Base-by-base conservation (phyloP, 2,113 vertebrate genomes). In the Rhombomys opimus region DNA sequence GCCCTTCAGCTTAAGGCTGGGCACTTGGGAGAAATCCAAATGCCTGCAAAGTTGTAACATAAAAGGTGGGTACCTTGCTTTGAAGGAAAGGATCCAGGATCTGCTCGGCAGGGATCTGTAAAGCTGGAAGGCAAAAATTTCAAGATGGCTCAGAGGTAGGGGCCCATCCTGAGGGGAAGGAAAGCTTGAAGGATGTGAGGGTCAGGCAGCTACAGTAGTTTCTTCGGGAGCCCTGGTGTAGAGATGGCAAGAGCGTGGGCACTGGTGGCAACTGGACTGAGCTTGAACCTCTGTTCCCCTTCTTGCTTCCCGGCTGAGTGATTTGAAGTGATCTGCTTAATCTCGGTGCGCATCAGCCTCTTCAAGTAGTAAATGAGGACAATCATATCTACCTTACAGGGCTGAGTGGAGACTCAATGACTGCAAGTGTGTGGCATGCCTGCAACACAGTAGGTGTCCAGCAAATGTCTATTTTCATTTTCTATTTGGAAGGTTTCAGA, bases 331-430 rank as follows among this genome's bases (percentile, higher is more conserved):
- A 93, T 96, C 90, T 87, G 20, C 13, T 35, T 94, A 94, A 95
- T 96, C 97, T 97, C 41, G 0, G 3, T 75, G 70, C 91, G 77
- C 73, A 95, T 91, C 95, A 46, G 25, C 54, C 38, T 97, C 63
- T 81, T 96, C 92, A 93, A 17, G 89, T 68, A 85, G 81, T 68
- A 96, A 95, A 95, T 94, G 90, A 92, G 94, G 85, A 97, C 87
- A 85, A n/a, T 78, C 5, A 4, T 65, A 59, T 81, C 95, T 82
- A 25, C 54, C 76, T 89, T 13, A 0, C 30, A 93, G 54, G 95
- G 88, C 1, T 86, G 88, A 95, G 94, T 87, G 81, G 88, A 78
- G 92, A 95, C 63, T 57, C 96, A 89, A 9, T 75, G 88, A 95
- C 17, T 78, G 63, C 38, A 54, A 91, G 85, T 1, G 0, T 87